Percentiles rank a stretch among this genome's conserved stretches.
Evolutionary conservation across 2,888 invertebrate species (phyloP).

Genomic region (Griposia aprilina): DNA sequence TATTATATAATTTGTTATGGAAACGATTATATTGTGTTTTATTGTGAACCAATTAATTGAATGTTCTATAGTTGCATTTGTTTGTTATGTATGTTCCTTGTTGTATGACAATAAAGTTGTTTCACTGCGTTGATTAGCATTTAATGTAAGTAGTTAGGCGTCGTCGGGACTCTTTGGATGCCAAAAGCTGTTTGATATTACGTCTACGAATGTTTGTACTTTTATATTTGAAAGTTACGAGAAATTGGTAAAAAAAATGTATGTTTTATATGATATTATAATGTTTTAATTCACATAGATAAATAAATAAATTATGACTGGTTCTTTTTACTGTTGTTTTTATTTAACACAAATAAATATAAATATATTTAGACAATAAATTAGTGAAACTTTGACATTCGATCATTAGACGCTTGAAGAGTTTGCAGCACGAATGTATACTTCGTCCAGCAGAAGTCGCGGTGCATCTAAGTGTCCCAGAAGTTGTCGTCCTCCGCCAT

Average conservation of each 20-base stretch:
- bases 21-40: constrained; percentile 44
- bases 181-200: constrained; percentile 71
- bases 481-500: constrained; percentile 80
- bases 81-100: constrained; percentile 54
- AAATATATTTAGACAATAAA: constrained; percentile 48
- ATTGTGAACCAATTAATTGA: constrained; percentile 28
- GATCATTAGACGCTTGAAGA: constrained; percentile 10
- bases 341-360: constrained; percentile 66
- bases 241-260: constrained; percentile 76
- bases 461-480: constrained; percentile 78
- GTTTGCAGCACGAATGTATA: constrained; percentile 18
- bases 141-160: constrained; percentile 64
- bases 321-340: constrained; percentile 68
- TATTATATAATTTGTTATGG: constrained; percentile 8
- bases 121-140: constrained; percentile 79
- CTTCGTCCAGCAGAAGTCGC: not conserved
- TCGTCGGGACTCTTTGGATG: constrained; percentile 62
- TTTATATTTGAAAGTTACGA: constrained; percentile 82
- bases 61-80: constrained; percentile 59
- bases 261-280: constrained; percentile 81
- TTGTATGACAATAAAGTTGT: constrained; percentile 76
- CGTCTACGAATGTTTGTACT: constrained; percentile 85
- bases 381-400: constrained; percentile 24
- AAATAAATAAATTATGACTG: constrained; percentile 85
- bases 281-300: constrained; percentile 82